Base-by-base conservation (phyloP, 2,888 invertebrate species). In the Poecilobothrus nobilitatus region DNA sequence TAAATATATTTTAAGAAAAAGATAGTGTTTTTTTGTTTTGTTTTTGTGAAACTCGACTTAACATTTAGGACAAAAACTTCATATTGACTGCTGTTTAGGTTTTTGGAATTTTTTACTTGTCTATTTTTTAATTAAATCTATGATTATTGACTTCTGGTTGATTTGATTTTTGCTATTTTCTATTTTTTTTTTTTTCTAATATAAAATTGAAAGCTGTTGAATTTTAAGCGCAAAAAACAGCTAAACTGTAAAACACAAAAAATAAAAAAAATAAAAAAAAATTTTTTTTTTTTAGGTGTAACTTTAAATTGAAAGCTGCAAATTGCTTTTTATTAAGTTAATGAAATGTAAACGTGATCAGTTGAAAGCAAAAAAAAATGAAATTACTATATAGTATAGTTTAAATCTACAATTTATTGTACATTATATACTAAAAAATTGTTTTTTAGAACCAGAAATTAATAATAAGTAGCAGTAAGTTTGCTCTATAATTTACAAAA, bases 81-180 rank as follows among this genome's bases (percentile, higher is more conserved):
- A 12, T 53, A 53, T 53, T 53, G 53, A 18, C 2, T 53, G 9
- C 15, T 53, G 6, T 15, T 53, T 2, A 53, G n/a, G 15, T 53
- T 53, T 10, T 53, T 53, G 15, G 15, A 12, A 6, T 18, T 18
- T 53, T 53, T 53, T n/a, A 18, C 15, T 53, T 53, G 9, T 53
- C 53, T 53, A 18, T 53, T 53, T 53, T 53, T 53, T 18, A 53
- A 53, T 53, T 53, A 53, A 53, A 53, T 53, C 53, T 18, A 53
- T 53, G 53, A 53, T 53, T 53, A 53, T 53, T 53, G 53, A 53
- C 53, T 53, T 53, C 53, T 53, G 53, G 53, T 53, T 53, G 53
- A 53, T 53, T 53, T 53, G 53, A 6, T 53, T 41, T 41, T 41
- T 15, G 27, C 27, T 27, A 27, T 27, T 27, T 27, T 27, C 27